Percentiles rank a stretch among this genome's conserved stretches.
Conservation (phyloP, 2,797 vertebrate genomes). For the Danio aesculapii region DNA sequence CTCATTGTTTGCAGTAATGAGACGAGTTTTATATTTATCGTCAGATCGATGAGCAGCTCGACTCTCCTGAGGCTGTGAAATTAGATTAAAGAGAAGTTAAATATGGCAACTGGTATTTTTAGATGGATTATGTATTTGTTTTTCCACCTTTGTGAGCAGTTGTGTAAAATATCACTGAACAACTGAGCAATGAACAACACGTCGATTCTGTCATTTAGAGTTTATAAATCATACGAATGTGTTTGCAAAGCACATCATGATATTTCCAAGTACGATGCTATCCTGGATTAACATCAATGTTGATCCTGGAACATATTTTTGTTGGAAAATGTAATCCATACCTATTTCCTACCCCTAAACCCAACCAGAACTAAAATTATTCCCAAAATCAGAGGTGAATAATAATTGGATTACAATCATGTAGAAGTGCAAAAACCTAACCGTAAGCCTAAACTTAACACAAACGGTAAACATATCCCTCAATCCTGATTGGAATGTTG, state of each 20-base stretch:
- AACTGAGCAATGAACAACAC: neutral
- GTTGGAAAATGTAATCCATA: no score
- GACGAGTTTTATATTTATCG: neutral
- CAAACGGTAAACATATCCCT: no score
- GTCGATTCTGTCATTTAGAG: neutral
- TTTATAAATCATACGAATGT: neutral
- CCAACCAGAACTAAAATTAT: no score
- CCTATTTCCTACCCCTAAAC: no score
- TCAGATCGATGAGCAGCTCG: neutral
- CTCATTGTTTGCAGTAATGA: neutral
- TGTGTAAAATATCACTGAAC: neutral
- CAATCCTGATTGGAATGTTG: no score
- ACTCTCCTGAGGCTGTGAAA: neutral
- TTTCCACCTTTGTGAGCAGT: neutral
- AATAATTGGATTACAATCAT: no score
- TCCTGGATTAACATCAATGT: no score
- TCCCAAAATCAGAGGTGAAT: no score
- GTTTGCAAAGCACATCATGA: neutral
- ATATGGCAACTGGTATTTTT: slow-evolving; percentile 20
- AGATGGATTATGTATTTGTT: neutral
- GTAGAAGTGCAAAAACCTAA: no score
- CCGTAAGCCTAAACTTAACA: no score
- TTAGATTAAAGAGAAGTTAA: slow-evolving; percentile 23
- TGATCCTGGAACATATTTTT: no score
- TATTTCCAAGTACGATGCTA: neutral